Conservation (phyloP, 2,113 vertebrate species). For the Cheilinus undulatus region DNA sequence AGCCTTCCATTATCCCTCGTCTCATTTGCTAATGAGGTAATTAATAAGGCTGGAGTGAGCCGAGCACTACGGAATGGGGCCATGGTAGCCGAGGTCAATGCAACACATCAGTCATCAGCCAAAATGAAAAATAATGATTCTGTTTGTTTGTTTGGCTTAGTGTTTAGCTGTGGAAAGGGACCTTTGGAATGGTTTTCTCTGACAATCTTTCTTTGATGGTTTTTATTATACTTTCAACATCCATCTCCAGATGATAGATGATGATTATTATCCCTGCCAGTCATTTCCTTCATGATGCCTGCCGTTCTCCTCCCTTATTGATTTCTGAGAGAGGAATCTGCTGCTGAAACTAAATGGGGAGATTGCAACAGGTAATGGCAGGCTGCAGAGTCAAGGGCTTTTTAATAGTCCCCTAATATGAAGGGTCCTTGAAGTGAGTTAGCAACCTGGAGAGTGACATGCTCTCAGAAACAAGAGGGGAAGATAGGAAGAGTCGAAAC, state of each 20-base stretch:
- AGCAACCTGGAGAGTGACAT: constrained; percentile 12
- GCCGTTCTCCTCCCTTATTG: constrained; percentile 35
- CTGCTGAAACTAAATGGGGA: constrained; percentile 47
- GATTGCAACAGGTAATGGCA: constrained; percentile 53
- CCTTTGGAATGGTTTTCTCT: constrained; percentile 9
- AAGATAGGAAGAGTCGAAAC: neutral
- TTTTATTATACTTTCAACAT: constrained; percentile 32
- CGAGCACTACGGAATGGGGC: constrained; percentile 10
- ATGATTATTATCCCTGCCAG: constrained; percentile 36
- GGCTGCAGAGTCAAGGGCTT: constrained; percentile 50
- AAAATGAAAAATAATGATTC: neutral
- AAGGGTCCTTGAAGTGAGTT: constrained; percentile 42
- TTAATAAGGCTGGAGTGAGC: constrained; percentile 60
- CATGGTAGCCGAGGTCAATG: constrained; percentile 24
- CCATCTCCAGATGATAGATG: constrained; percentile 31
- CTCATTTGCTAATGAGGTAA: constrained; percentile 61
- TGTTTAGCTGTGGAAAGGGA: constrained; percentile 3
- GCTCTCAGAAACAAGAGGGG: constrained; percentile 10
- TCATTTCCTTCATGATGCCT: constrained; percentile 17
- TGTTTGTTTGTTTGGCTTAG: constrained; percentile 33
- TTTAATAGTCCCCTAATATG: constrained; percentile 46
- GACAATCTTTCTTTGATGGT: constrained; percentile 10
- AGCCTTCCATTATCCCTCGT: constrained; percentile 51
- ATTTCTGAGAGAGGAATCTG: constrained; percentile 33
- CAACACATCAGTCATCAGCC: constrained; percentile 21